phyloP scores from a whole-genome alignment of 1,140 invertebrate species.

The Trichonephila inaurata region DNA sequence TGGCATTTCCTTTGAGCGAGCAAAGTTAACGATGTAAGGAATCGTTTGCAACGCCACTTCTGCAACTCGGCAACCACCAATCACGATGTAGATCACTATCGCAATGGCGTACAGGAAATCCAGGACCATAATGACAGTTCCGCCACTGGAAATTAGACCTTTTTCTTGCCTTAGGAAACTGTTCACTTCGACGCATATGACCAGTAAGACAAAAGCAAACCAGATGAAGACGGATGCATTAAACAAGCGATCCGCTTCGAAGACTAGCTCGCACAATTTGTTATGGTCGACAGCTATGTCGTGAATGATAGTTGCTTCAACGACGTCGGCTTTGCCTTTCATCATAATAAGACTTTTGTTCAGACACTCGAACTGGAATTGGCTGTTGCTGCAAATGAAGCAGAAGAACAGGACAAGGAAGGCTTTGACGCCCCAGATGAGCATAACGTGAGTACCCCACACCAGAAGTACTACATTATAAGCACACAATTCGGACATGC shows the following conservation, averaged over 20 bases:
- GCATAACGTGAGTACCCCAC: conserved; percentile 73
- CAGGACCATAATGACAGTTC: conserved; percentile 70
- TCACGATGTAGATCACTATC: conserved; percentile 72
- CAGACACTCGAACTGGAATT: conserved; percentile 74
- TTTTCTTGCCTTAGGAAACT: conserved; percentile 73
- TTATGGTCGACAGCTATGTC: conserved; percentile 71
- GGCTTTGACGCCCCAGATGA: conserved; percentile 71
- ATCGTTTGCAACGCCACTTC: conserved; percentile 74
- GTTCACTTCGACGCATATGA: conserved; percentile 74
- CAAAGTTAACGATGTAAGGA: conserved; percentile 73
- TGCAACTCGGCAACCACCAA: conserved; percentile 69
- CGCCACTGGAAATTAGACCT: conserved; percentile 64
- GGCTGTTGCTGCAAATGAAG: conserved; percentile 74
- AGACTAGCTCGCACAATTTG: conserved; percentile 71
- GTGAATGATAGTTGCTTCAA: conserved; percentile 57
- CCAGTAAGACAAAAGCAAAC: conserved; percentile 67
- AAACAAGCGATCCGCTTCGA: conserved; percentile 70
- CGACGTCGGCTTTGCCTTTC: conserved; percentile 68
- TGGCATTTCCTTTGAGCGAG: conserved; percentile 70
- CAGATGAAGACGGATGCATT: conserved; percentile 68
- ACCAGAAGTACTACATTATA: conserved; percentile 73
- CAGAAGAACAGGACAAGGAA: conserved; percentile 75
- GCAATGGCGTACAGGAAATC: conserved; percentile 69
- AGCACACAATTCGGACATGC: conserved; percentile 58
- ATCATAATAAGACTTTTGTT: conserved; percentile 70